These are phyloP conservation scores for Hippoglossus hippoglossus DNA, from an alignment of 2,797 vertebrate species.

Conservation along the genomic window DNA sequence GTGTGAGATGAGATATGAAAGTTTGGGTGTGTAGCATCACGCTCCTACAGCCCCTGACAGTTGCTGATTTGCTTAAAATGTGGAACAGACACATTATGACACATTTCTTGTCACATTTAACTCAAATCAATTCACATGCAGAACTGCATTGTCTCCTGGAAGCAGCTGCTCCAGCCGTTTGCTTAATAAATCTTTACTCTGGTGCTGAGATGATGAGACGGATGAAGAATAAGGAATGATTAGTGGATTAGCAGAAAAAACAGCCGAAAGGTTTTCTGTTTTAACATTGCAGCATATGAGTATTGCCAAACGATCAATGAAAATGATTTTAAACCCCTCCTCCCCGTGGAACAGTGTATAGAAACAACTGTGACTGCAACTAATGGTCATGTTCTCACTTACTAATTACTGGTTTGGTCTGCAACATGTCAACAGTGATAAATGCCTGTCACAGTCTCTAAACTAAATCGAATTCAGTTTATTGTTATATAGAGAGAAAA, in stretches of 20 bases:
- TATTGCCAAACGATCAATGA: constrained; percentile 17
- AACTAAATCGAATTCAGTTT: no score
- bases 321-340: constrained; percentile 10
- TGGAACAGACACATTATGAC: constrained; percentile 22
- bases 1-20: constrained; percentile 25
- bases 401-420: neutral
- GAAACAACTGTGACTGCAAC: neutral
- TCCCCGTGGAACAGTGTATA: neutral
- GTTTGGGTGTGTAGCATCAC: constrained; percentile 16
- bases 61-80: constrained; percentile 25
- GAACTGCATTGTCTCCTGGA: constrained; percentile 4
- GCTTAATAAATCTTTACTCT: constrained; percentile 47
- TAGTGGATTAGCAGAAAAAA: constrained; percentile 14
- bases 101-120: constrained; percentile 20
- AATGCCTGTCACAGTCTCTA: no score
- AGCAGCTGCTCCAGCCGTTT: constrained; percentile 31
- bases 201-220: neutral
- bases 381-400: no score
- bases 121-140: constrained; percentile 1
- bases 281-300: no score
- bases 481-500: no score
- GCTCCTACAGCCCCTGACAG: constrained; percentile 21
- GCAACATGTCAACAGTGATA: no score
- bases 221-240: neutral
- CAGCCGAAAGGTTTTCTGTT: constrained; percentile 5